These are phyloP conservation scores for Ceyx erithaca DNA, from an alignment of 2,797 vertebrate genomes.

Conservation along the genomic window DNA sequence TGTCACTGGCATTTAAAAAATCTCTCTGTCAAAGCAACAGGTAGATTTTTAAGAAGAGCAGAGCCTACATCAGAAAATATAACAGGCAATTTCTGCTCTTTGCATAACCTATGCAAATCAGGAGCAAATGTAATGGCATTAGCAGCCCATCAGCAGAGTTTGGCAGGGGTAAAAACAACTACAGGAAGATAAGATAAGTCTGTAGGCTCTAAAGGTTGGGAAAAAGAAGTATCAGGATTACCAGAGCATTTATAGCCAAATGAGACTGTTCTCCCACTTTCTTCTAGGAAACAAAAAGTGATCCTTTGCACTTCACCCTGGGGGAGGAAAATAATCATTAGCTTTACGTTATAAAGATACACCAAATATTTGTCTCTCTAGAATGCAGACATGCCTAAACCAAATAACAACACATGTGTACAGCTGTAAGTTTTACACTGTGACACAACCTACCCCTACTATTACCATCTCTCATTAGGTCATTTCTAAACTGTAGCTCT, in stretches of 20 bases:
- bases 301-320: neutral
- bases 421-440: neutral
- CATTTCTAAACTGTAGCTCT: neutral
- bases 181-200: constrained; percentile 38
- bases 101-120: neutral
- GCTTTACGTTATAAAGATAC: neutral
- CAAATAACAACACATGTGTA: neutral
- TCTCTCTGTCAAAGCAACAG: neutral
- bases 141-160: neutral
- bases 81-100: neutral
- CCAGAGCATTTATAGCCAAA: neutral
- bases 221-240: constrained; percentile 39
- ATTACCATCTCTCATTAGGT: neutral
- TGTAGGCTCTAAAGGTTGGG: constrained; percentile 19
- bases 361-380: neutral
- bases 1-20: no score
- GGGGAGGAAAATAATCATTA: constrained; percentile 26
- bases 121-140: neutral
- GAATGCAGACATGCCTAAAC: neutral
- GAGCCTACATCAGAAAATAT: neutral
- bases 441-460: neutral
- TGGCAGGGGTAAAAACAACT: constrained; percentile 7
- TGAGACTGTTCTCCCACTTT: neutral
- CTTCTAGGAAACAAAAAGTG: constrained; percentile 14
- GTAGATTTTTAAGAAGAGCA: neutral